phyloP scores from a whole-genome alignment of 2,888 invertebrate genomes.

The Rhagonycha fulva region DNA sequence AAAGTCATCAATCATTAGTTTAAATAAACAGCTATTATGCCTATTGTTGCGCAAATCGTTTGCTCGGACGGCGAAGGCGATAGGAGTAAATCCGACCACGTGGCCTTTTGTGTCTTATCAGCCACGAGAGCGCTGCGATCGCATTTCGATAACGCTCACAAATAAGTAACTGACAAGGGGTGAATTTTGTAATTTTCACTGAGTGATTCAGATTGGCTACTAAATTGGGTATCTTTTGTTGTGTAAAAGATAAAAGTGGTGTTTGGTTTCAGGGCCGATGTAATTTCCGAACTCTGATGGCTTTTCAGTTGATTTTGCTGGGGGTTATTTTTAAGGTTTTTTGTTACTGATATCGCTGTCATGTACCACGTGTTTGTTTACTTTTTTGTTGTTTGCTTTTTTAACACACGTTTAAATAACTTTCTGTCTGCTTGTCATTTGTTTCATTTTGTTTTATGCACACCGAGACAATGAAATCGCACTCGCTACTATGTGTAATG shows the following conservation, averaged over 20 bases:
- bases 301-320: slow-evolving; percentile 38
- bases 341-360: slow-evolving; percentile 48
- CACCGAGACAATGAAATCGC: slow-evolving; percentile 20
- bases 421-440: slow-evolving; percentile 38
- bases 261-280: slow-evolving; percentile 44
- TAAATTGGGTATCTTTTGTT: slow-evolving; percentile 44
- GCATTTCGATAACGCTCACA: slow-evolving; percentile 45
- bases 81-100: slow-evolving; percentile 34
- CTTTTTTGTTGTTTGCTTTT: slow-evolving; percentile 33
- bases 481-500: slow-evolving; percentile 4
- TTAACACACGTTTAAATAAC: slow-evolving; percentile 44
- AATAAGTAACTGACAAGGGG: slow-evolving; percentile 43
- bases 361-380: slow-evolving; percentile 49
- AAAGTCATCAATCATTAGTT: slow-evolving; percentile 50
- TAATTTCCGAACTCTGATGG: slow-evolving; percentile 48
- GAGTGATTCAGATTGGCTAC: slow-evolving; percentile 44
- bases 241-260: slow-evolving; percentile 37
- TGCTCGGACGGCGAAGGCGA: slow-evolving; percentile 32
- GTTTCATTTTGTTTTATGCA: slow-evolving; percentile 39
- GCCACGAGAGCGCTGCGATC: slow-evolving; percentile 38
- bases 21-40: slow-evolving; percentile 46
- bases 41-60: slow-evolving; percentile 45
- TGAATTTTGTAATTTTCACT: slow-evolving; percentile 43
- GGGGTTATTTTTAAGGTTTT: slow-evolving; percentile 48
- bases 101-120: slow-evolving; percentile 37